These are phyloP conservation scores for Saccopteryx bilineata DNA, from an alignment of 2,113 vertebrate species.

Conservation along the genomic window DNA sequence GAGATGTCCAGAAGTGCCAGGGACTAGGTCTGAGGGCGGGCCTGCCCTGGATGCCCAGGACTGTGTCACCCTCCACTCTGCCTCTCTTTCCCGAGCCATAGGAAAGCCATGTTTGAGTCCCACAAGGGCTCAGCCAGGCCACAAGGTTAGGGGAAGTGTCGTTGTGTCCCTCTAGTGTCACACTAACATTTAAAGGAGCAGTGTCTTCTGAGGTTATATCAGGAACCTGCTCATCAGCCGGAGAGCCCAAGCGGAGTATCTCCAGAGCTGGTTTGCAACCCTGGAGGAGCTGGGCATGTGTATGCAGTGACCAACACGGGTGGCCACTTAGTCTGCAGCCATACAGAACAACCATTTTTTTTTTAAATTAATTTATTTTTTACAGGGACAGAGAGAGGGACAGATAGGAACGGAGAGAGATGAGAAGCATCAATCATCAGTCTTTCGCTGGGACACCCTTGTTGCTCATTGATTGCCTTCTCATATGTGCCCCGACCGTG, in stretches of 20 bases:
- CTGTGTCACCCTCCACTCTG: rapidly evolving
- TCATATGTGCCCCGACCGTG: too few species aligned
- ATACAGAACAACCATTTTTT: background rate
- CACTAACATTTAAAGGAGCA: background rate
- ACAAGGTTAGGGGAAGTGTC: background rate
- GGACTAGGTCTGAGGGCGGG: background rate
- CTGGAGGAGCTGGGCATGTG: background rate
- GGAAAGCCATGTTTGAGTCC: rapidly evolving
- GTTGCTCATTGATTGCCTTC: too few species aligned
- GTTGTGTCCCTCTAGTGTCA: background rate
- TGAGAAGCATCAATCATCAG: too few species aligned
- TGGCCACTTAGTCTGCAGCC: background rate
- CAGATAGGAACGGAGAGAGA: too few species aligned
- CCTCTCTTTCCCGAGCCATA: background rate
- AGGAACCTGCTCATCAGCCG: background rate
- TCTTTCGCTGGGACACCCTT: too few species aligned
- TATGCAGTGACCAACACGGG: background rate
- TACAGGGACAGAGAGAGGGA: too few species aligned
- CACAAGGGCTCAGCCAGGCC: background rate
- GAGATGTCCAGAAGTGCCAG: background rate
- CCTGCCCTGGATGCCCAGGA: rapidly evolving
- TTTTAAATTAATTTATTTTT: too few species aligned
- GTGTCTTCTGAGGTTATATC: background rate
- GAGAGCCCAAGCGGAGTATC: background rate
- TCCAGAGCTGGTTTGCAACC: background rate